These are phyloP conservation scores for Anthopleura sola DNA, from an alignment of 64 coral and sea anemone species.

Conservation along the genomic window DNA sequence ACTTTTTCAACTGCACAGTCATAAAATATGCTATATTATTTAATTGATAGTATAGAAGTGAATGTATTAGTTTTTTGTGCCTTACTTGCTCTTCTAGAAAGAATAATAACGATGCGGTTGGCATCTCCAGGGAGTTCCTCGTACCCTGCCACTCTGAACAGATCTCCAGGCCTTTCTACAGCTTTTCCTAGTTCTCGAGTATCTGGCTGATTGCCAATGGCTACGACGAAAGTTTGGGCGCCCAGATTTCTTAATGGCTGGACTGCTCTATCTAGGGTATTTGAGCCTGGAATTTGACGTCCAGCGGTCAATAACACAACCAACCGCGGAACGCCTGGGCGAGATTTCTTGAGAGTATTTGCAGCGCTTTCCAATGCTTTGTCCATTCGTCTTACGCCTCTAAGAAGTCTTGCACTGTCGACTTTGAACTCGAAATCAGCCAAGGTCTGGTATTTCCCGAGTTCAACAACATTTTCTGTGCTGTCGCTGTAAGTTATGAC, in stretches of 20 bases:
- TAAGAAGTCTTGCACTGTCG: constrained; percentile 28
- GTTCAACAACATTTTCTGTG: constrained; percentile 14
- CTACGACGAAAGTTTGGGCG: constrained; percentile 57
- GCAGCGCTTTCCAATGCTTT: constrained; percentile 47
- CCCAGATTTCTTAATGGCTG: constrained; percentile 38
- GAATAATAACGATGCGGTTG: constrained; percentile 35
- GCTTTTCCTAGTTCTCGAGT: constrained; percentile 24
- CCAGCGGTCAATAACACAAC: constrained; percentile 72
- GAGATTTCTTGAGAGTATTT: constrained; percentile 16
- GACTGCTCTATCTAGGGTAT: constrained; percentile 19
- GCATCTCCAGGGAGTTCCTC: constrained; percentile 21
- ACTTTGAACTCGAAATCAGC: constrained; percentile 42
- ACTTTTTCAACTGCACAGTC: no score
- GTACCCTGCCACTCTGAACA: constrained; percentile 25
- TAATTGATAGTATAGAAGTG: no score
- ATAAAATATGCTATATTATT: neutral
- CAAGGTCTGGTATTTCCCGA: constrained; percentile 30
- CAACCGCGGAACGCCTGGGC: constrained; percentile 31
- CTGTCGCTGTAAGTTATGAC: constrained; percentile 19
- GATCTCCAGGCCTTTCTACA: constrained; percentile 34
- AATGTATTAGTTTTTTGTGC: no score
- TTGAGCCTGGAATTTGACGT: constrained; percentile 21
- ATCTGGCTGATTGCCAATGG: constrained; percentile 35
- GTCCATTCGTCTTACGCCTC: constrained; percentile 52
- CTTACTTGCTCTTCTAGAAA: constrained; percentile 37